Conservation (phyloP, 2,797 vertebrate species). For the Xenops minutus region DNA sequence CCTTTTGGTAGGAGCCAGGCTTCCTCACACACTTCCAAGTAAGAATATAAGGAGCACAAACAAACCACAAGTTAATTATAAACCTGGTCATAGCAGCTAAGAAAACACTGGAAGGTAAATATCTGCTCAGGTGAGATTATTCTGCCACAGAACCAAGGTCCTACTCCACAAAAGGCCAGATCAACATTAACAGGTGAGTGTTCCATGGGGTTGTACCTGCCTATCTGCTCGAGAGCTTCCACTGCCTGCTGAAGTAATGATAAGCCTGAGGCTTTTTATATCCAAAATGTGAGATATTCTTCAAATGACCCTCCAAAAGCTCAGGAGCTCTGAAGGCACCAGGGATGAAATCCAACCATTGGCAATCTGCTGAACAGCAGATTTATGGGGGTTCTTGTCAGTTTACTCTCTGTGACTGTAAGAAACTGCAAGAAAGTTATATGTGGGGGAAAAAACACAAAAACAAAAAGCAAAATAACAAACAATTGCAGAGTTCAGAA, state of each 20-base stretch:
- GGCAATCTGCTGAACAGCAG: constrained; percentile 27
- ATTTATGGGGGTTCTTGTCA: background rate
- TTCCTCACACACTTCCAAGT: background rate
- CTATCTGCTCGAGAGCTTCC: constrained; percentile 35
- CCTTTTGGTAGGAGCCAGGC: background rate
- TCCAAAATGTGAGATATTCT: constrained; percentile 44
- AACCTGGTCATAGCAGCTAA: background rate
- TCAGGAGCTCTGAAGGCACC: constrained; percentile 54
- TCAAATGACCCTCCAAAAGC: constrained; percentile 63
- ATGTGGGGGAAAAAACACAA: fast-evolving
- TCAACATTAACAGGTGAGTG: fast-evolving
- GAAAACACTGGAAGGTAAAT: background rate
- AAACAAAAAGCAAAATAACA: background rate
- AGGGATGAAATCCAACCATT: constrained; percentile 55
- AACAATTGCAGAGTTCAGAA: background rate
- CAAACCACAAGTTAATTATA: background rate
- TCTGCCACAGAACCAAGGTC: background rate
- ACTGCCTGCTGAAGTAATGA: constrained; percentile 57
- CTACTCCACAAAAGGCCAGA: background rate
- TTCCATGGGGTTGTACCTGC: background rate
- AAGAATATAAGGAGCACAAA: background rate
- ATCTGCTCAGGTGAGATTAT: background rate
- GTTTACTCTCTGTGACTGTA: background rate
- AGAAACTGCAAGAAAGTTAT: background rate
- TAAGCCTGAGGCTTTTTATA: constrained; percentile 43